Evolutionary conservation across 1,140 invertebrate species (phyloP).

Genomic region (Drosophila ohnishii): DNA sequence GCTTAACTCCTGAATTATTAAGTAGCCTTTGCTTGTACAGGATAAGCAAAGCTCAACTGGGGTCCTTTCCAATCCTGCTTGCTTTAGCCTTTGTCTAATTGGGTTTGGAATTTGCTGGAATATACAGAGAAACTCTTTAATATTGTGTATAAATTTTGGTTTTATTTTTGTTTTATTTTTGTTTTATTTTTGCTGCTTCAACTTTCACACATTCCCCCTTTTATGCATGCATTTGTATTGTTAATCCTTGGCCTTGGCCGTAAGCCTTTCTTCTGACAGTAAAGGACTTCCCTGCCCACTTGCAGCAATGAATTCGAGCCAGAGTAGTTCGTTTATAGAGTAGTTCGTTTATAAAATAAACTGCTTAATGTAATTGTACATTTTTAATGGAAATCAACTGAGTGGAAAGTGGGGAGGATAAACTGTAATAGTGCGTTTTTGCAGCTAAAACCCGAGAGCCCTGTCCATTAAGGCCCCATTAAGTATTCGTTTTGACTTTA

Average conservation of each 20-base stretch:
- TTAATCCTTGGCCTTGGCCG: constrained; percentile 9
- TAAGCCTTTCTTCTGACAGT: neutral
- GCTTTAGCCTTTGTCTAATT: neutral
- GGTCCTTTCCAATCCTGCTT: neutral
- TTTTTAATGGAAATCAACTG: constrained; percentile 16
- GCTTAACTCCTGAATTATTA: constrained; percentile 8
- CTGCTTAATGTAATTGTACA: constrained; percentile 33
- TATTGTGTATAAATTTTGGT: neutral
- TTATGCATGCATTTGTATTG: constrained; percentile 1
- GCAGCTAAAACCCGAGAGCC: neutral
- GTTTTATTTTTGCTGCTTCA: neutral
- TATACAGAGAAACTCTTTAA: neutral
- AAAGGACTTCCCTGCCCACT: neutral
- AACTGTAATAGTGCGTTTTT: constrained; percentile 15
- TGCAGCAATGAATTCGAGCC: constrained; percentile 4
- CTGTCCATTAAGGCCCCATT: constrained; percentile 15
- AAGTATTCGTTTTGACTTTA: constrained; percentile 24
- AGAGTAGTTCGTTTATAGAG: neutral
- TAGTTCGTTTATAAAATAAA: neutral
- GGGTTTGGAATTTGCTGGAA: constrained; percentile 1
- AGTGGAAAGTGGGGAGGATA: constrained; percentile 6
- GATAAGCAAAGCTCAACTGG: constrained; percentile 2
- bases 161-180: neutral
- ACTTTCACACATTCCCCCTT: constrained; percentile 6
- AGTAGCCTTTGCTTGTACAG: constrained; percentile 10